These are phyloP conservation scores for Trichechus manatus DNA, from an alignment of 2,113 vertebrate species.

Conservation along the genomic window DNA sequence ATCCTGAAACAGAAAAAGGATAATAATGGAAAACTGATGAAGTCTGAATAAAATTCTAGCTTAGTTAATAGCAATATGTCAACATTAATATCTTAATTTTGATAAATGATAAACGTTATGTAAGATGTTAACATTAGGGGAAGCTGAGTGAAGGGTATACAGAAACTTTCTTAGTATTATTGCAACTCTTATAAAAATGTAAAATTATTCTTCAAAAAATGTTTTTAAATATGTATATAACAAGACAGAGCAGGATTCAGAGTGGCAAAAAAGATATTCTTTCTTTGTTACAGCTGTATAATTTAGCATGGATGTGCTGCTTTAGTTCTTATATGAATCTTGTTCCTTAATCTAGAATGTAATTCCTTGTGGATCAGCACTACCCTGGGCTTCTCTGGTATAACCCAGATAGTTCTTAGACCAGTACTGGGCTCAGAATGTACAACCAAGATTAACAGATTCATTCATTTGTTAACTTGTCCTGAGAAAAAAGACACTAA, in stretches of 20 bases:
- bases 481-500: not conserved
- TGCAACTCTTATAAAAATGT: slow-evolving; percentile 1
- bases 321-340: not conserved
- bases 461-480: not conserved
- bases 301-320: not conserved
- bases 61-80: not conserved
- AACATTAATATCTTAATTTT: not conserved
- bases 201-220: slow-evolving; percentile 6
- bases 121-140: not conserved
- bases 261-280: not conserved
- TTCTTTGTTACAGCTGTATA: not conserved
- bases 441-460: not conserved
- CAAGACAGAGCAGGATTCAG: not conserved
- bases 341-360: not conserved
- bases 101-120: not conserved
- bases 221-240: not conserved
- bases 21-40: not conserved
- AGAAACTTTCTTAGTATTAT: not conserved
- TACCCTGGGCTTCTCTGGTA: not conserved
- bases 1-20: not conserved
- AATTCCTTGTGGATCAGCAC: not conserved
- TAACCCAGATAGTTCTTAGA: not conserved
- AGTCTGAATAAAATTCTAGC: not conserved
- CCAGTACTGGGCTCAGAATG: not conserved
- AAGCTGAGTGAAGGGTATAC: not conserved